A percentile compares a stretch with the other conserved stretches of the same genome.
These are phyloP conservation scores for Bombus pyrosoma DNA, from an alignment of 1,140 invertebrate genomes.

Conservation along the genomic window DNA sequence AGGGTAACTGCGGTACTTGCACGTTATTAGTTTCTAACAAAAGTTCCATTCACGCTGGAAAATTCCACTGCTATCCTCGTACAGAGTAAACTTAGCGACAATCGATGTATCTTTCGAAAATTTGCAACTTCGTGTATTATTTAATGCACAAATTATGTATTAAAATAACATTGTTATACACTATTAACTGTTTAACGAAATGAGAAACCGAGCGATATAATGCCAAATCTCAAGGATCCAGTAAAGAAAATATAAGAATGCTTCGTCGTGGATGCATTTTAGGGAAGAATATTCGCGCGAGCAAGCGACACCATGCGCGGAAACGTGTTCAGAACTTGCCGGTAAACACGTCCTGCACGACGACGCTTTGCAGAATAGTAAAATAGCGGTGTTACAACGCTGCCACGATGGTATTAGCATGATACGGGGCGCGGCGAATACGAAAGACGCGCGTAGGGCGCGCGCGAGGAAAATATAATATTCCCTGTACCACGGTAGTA, in stretches of 20 bases:
- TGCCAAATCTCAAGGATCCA: too few species aligned
- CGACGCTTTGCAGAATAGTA: constrained; percentile 18
- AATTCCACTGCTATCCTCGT: too few species aligned
- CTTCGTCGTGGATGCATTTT: neutral
- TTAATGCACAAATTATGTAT: neutral
- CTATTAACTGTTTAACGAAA: too few species aligned
- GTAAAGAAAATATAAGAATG: neutral
- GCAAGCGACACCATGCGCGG: neutral
- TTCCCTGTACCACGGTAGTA: neutral
- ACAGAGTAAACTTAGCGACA: too few species aligned
- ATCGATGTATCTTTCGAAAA: neutral
- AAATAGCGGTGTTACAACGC: constrained; percentile 26
- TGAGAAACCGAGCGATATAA: too few species aligned
- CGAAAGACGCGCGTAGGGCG: neutral
- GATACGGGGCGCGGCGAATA: neutral
- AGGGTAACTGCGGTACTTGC: neutral
- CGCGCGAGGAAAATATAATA: constrained; percentile 30
- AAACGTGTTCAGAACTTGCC: constrained; percentile 22
- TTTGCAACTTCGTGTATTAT: neutral
- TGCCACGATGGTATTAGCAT: constrained; percentile 1
- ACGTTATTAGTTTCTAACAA: neutral
- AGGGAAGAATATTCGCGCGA: neutral
- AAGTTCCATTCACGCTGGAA: neutral
- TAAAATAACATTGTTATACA: too few species aligned
- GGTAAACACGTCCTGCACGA: neutral